A percentile compares a stretch with the other conserved stretches of the same genome.
Evolutionary conservation across 1,140 invertebrate species (phyloP).

Genomic region (Bombus sylvicola): DNA sequence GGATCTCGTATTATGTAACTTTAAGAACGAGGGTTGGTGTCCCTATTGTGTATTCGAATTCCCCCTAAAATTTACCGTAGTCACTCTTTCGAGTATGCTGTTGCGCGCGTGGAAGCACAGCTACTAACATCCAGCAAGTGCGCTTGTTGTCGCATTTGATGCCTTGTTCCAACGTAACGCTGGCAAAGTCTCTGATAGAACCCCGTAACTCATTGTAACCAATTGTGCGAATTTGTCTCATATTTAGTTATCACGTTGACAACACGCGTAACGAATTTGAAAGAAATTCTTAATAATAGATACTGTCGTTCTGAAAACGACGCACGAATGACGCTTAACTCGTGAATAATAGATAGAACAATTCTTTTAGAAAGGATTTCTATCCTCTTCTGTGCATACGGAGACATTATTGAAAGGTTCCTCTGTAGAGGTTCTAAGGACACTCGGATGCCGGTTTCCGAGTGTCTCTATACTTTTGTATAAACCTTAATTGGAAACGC

Average conservation of each 20-base stretch:
- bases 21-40: constrained; percentile 26
- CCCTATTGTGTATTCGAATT: constrained; percentile 9
- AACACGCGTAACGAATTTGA: neutral
- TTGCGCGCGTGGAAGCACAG: neutral
- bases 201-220: too few relatives aligned
- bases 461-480: constrained; percentile 9
- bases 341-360: neutral
- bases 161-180: neutral
- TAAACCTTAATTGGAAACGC: constrained; percentile 56
- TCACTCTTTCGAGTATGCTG: constrained; percentile 9
- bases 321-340: neutral
- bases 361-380: neutral
- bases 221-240: too few relatives aligned
- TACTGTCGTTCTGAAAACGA: neutral
- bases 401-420: neutral
- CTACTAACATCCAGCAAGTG: neutral
- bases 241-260: neutral
- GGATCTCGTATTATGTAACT: constrained; percentile 21
- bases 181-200: neutral
- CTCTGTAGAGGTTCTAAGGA: neutral
- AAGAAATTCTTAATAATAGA: too few relatives aligned
- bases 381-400: neutral
- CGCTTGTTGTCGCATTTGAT: constrained; percentile 30
- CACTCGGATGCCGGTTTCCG: constrained; percentile 13
- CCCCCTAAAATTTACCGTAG: constrained; percentile 30